These are phyloP conservation scores for Temnothorax curvispinosus DNA, from an alignment of 1,140 invertebrate genomes.

Conservation along the genomic window DNA sequence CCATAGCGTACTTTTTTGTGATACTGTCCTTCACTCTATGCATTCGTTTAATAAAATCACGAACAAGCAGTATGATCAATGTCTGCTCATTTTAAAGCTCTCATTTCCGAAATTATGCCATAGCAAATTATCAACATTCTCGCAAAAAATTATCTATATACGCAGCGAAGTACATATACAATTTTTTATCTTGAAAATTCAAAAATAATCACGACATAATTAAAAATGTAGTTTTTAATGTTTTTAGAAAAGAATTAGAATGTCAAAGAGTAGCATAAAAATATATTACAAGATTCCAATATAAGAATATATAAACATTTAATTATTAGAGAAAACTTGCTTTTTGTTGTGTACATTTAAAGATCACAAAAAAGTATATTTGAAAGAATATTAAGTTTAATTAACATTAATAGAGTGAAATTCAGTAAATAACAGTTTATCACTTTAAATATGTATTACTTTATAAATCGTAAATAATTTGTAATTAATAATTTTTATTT, in stretches of 20 bases:
- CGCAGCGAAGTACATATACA: background rate
- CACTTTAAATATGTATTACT: background rate
- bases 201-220: background rate
- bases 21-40: constrained; percentile 66
- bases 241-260: constrained; percentile 7
- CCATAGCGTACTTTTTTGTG: background rate
- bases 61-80: background rate
- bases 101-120: background rate
- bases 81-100: background rate
- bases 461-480: background rate
- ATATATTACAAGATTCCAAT: background rate
- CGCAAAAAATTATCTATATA: background rate
- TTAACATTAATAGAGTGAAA: constrained; percentile 52
- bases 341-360: background rate
- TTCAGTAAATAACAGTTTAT: constrained; percentile 28
- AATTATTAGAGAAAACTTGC: background rate
- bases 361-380: background rate
- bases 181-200: background rate
- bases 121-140: background rate
- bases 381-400: background rate
- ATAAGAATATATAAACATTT: background rate
- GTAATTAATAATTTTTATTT: constrained; percentile 2
- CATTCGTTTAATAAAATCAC: background rate
- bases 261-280: background rate
- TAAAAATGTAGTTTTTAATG: background rate